Conservation (phyloP, 2,888 invertebrate species). For the Drosophila siamana region DNA sequence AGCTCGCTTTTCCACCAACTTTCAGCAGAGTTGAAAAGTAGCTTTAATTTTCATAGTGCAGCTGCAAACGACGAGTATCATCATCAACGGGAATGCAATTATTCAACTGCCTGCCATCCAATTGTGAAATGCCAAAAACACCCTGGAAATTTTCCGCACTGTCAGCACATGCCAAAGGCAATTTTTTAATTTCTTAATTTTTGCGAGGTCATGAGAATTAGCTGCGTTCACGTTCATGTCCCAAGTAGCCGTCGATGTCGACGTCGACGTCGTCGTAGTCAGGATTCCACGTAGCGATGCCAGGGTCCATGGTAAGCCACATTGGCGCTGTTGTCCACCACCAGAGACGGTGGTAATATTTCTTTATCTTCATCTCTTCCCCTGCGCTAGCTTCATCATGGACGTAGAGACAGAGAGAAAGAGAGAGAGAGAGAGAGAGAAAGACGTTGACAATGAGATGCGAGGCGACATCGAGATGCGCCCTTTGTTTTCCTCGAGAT, state of each 20-base stretch:
- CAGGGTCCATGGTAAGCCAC: constrained; percentile 6
- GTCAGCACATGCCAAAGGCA: constrained; percentile 71
- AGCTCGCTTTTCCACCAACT: not conserved
- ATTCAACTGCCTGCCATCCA: constrained; percentile 67
- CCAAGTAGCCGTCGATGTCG: not conserved
- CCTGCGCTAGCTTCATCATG: constrained; percentile 27
- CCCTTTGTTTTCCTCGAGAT: constrained; percentile 55
- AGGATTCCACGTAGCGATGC: constrained; percentile 15
- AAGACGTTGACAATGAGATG: constrained; percentile 60
- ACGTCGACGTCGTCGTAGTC: not conserved
- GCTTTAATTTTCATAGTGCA: constrained; percentile 8
- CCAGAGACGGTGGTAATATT: constrained; percentile 66
- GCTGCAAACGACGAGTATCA: constrained; percentile 24
- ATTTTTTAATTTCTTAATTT: constrained; percentile 84
- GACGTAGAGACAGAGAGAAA: not conserved
- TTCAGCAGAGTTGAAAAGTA: not conserved
- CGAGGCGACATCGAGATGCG: constrained; percentile 63
- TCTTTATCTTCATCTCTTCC: constrained; percentile 61
- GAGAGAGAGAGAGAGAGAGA: not conserved
- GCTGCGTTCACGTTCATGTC: constrained; percentile 37
- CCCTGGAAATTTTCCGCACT: constrained; percentile 72
- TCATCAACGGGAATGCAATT: constrained; percentile 64
- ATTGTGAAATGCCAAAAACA: constrained; percentile 75
- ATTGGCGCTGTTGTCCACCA: constrained; percentile 44
- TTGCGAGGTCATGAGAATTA: constrained; percentile 81